Evolutionary conservation across 1,140 invertebrate species (phyloP).

Genomic region (Drepana arcuata): DNA sequence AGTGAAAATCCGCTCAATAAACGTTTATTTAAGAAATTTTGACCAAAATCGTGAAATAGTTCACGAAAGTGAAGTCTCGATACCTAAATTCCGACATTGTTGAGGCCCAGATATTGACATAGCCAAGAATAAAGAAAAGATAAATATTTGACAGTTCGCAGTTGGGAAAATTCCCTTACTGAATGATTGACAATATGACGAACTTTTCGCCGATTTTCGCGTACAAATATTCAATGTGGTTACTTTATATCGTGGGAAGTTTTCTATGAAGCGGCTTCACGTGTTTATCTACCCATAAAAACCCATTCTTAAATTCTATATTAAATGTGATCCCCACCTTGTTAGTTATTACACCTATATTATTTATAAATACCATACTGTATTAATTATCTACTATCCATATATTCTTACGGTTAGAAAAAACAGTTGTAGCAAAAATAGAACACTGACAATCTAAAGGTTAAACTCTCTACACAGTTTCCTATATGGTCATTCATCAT

Average conservation of each 20-base stretch:
- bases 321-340: too few relatives aligned
- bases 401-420: too few relatives aligned
- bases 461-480: too few relatives aligned
- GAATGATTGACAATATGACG: conserved; percentile 38
- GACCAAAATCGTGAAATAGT: conserved; percentile 35
- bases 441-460: too few relatives aligned
- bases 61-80: conserved; percentile 33
- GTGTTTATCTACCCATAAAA: too few relatives aligned
- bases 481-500: too few relatives aligned
- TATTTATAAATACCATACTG: too few relatives aligned
- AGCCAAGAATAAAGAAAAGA: conserved; percentile 37
- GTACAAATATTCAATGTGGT: conserved; percentile 26
- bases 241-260: conserved; percentile 18
- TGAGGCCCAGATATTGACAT: conserved; percentile 38
- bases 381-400: too few relatives aligned
- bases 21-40: conserved; percentile 35
- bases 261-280: conserved; percentile 7
- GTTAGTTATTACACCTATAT: too few relatives aligned
- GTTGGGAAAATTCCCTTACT: conserved; percentile 28
- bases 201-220: conserved; percentile 22
- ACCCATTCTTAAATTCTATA: conserved; percentile 19
- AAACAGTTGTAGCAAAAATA: too few relatives aligned
- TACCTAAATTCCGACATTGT: conserved; percentile 39
- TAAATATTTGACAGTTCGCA: conserved; percentile 51
- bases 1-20: too few relatives aligned